Conservation (phyloP, 2,888 invertebrate species). For the Drepana falcataria region DNA sequence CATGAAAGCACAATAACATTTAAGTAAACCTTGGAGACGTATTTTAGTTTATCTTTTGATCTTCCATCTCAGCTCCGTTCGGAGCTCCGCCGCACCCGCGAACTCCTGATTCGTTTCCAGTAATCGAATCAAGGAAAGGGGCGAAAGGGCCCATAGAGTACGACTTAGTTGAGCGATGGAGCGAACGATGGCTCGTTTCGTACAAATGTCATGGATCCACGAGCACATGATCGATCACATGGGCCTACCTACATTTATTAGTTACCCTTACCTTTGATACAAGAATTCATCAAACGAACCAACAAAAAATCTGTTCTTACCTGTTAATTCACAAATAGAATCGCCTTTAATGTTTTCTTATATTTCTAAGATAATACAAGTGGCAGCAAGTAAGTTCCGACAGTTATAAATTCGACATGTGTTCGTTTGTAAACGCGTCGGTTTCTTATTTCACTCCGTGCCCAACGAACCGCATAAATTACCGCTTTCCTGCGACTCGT, state of each 20-base stretch:
- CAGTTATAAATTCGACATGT: slow-evolving; percentile 25
- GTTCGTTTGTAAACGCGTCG: slow-evolving; percentile 25
- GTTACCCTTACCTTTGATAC: slow-evolving; percentile 18
- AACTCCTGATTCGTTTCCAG: slow-evolving; percentile 36
- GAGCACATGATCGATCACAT: slow-evolving; percentile 41
- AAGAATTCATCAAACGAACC: slow-evolving; percentile 23
- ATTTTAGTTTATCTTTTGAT: slow-evolving; percentile 53
- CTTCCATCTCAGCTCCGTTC: slow-evolving; percentile 40
- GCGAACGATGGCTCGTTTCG: slow-evolving; percentile 38
- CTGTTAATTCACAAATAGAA: no score
- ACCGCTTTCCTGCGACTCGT: slow-evolving; percentile 48
- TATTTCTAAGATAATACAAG: slow-evolving; percentile 1
- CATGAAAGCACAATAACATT: slow-evolving; percentile 42
- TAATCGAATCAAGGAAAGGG: slow-evolving; percentile 49
- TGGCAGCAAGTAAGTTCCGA: slow-evolving; percentile 4
- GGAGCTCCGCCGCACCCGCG: slow-evolving; percentile 36
- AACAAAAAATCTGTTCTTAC: neutral
- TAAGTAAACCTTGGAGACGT: slow-evolving; percentile 41
- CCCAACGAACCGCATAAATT: slow-evolving; percentile 55
- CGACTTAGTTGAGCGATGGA: slow-evolving; percentile 42
- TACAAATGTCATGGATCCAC: slow-evolving; percentile 28
- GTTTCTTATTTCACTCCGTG: slow-evolving; percentile 45
- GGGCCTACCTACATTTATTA: neutral
- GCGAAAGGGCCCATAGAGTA: slow-evolving; percentile 38
- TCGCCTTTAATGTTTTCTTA: no score